A percentile compares a stretch with the other conserved stretches of the same genome.
Conservation (phyloP, 2,888 invertebrate genomes). For the Cylindroiulus punctatus region DNA sequence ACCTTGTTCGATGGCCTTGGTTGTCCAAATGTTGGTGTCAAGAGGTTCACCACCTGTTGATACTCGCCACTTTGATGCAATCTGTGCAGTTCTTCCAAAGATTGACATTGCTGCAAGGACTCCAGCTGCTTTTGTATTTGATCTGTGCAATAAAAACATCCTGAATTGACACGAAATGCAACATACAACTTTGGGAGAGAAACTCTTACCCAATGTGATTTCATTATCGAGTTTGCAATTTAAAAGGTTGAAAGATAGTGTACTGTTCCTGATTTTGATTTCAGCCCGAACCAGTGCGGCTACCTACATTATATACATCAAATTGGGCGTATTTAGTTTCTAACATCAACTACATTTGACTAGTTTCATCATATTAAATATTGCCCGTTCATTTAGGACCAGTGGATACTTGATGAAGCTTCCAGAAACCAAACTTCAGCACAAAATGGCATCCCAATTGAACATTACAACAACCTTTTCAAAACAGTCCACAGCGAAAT, state of each 20-base stretch:
- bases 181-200: background rate
- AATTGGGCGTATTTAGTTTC: background rate
- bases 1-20: slow-evolving; percentile 59
- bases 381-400: no score
- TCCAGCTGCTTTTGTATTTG: slow-evolving; percentile 63
- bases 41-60: slow-evolving; percentile 64
- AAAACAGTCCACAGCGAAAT: slow-evolving; percentile 63
- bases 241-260: slow-evolving; percentile 58
- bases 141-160: slow-evolving; percentile 60
- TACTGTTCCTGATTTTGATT: slow-evolving; percentile 35
- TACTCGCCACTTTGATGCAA: slow-evolving; percentile 64
- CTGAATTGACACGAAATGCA: background rate
- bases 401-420: no score
- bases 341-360: no score
- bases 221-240: slow-evolving; percentile 62
- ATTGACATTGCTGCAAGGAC: slow-evolving; percentile 64
- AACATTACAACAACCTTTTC: slow-evolving; percentile 61
- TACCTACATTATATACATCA: background rate
- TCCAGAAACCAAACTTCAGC: no score
- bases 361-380: no score
- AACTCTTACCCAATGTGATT: slow-evolving; percentile 60
- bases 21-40: slow-evolving; percentile 61
- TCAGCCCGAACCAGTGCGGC: background rate
- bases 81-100: slow-evolving; percentile 65
- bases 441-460: no score